These are phyloP conservation scores for Pagetopsis macropterus DNA, from an alignment of 2,797 vertebrate genomes.

Conservation along the genomic window DNA sequence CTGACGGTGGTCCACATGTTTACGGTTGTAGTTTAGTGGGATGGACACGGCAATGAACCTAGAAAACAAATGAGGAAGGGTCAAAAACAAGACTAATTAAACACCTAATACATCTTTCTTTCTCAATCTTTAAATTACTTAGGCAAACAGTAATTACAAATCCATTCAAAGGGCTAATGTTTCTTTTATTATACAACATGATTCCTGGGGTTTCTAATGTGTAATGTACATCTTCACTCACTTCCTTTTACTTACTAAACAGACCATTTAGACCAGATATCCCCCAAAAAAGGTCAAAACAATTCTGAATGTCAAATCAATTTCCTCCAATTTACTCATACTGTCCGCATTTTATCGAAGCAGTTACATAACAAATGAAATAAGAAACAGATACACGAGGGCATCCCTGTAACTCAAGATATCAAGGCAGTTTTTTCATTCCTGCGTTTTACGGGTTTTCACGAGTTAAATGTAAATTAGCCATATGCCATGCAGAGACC, in stretches of 20 bases:
- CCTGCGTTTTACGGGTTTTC: neutral
- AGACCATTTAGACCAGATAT: too few species aligned
- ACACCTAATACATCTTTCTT: too few species aligned
- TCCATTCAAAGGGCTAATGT: neutral
- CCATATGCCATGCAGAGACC: neutral
- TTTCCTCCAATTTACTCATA: neutral
- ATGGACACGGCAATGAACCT: conserved; percentile 94
- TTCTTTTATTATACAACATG: neutral
- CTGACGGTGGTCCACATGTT: conserved; percentile 90
- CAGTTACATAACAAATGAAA: neutral
- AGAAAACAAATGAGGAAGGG: conserved; percentile 12
- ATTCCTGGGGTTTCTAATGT: neutral
- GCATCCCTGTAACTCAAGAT: neutral
- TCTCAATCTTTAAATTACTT: neutral
- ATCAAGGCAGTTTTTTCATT: neutral
- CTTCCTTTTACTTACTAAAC: too few species aligned
- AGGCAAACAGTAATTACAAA: neutral
- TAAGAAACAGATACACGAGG: neutral
- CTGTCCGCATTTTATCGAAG: neutral
- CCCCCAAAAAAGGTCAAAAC: too few species aligned
- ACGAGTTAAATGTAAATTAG: conserved; percentile 3
- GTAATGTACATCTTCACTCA: neutral
- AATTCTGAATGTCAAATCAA: too few species aligned
- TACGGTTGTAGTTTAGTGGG: conserved; percentile 91
- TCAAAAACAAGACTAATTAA: neutral